phyloP scores from a whole-genome alignment of 2,888 invertebrate species.

The Lasioglossum vierecki region DNA sequence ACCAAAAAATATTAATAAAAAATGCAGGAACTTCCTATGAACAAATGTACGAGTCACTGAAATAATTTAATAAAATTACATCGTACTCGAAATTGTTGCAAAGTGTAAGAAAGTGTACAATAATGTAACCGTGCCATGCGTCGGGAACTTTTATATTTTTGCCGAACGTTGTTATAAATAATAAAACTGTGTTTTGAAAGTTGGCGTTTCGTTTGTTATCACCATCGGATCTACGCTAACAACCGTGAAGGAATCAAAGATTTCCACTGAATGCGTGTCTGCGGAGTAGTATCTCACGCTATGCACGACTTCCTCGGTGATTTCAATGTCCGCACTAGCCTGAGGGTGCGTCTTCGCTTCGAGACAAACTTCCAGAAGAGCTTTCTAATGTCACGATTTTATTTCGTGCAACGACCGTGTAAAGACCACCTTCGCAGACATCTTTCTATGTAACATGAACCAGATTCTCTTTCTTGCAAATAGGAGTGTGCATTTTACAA shows the following conservation, averaged over 20 bases:
- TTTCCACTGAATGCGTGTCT: constrained; percentile 8
- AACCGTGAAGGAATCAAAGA: background rate
- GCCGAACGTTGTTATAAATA: background rate
- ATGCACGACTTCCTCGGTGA: constrained; percentile 22
- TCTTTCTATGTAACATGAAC: background rate
- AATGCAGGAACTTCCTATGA: background rate
- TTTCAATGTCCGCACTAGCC: constrained; percentile 10
- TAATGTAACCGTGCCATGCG: constrained; percentile 40
- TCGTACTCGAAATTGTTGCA: background rate
- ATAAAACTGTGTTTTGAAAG: constrained; percentile 13
- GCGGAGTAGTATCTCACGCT: background rate
- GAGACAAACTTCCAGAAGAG: background rate
- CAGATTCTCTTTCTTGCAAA: background rate
- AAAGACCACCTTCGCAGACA: background rate
- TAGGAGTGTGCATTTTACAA: background rate
- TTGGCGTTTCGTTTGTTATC: background rate
- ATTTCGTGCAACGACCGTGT: background rate
- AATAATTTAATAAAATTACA: background rate
- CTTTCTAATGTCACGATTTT: constrained; percentile 1
- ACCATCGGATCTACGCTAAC: background rate
- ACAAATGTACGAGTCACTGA: background rate
- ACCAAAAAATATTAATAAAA: background rate
- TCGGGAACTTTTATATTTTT: background rate
- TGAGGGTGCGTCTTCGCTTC: background rate
- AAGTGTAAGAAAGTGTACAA: background rate